Base-by-base conservation (phyloP, 2,797 vertebrate genomes). In the Arrhamphus sclerolepis region DNA sequence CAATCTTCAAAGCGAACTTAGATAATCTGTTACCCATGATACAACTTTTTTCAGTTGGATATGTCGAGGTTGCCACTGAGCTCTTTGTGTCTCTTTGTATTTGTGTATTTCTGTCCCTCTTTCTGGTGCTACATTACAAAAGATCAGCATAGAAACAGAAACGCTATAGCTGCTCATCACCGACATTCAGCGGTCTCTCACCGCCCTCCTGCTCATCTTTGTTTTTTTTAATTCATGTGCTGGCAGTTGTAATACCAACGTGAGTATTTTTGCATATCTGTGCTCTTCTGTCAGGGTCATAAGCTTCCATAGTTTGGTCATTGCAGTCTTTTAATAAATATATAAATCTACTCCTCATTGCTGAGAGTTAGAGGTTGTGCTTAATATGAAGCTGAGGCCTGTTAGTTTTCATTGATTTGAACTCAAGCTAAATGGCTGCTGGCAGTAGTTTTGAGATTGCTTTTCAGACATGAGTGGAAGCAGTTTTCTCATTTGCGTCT, bases 11-110 rank as follows among this genome's bases (percentile, higher is more conserved):
- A 92, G 92, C 92, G 81, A 86, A 69, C 81, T 86, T 89, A 91
- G 93, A 94, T 95, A 88, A 90, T 92, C 89, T 91, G 64, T 77
- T 75, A 77, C 91, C 91, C 91, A 89, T 86, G 85, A 90, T 80
- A 90, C 83, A 90, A 91, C 82, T 63, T 80, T n/a, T 84, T 77
- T 79, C 78, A 81, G 84, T 88, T 87, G 85, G 87, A 78, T 87
- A 85, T 84, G 89, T 84, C 74, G 86, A 11, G 80, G 84, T 88
- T 91, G 89, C 89, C 86, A 70, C 73, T 74, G 90, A 81, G 51
- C 75, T 90, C 86, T 85, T 80, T 70, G 43, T 55, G 28, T 56
- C n/a, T 71, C 20, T 65, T n/a, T 64, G 3, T 80, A 2, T 75
- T 46, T 66, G 18, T 76, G 26, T 62, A 40, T 70, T 13, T 28